These are phyloP conservation scores for Zoanthus sociatus DNA, from an alignment of 92 coral and sea anemone species.

Conservation along the genomic window DNA sequence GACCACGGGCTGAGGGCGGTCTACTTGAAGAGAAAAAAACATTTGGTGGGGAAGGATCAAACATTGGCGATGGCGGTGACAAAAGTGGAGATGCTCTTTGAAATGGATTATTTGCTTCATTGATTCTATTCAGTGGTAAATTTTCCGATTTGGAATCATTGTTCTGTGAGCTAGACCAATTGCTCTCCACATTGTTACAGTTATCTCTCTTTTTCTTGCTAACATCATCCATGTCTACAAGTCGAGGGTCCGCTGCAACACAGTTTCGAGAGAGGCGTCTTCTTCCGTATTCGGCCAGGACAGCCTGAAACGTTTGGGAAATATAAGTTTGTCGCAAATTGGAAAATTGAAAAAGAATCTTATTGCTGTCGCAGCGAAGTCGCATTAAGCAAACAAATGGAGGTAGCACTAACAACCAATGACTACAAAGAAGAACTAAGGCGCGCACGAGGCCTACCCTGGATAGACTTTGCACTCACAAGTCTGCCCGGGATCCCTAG, in stretches of 20 bases:
- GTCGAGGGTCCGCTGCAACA: slow-evolving; percentile 90
- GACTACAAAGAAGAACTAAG: no score
- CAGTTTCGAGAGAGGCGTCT: slow-evolving; percentile 90
- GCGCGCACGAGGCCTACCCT: no score
- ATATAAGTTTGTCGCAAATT: no score
- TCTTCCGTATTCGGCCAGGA: slow-evolving; percentile 94
- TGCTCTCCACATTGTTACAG: background rate
- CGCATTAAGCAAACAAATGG: no score
- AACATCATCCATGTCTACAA: slow-evolving; percentile 89
- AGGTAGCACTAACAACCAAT: no score
- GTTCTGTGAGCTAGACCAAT: background rate
- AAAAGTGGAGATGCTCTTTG: slow-evolving; percentile 33
- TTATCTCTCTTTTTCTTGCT: slow-evolving; percentile 5
- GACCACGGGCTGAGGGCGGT: slow-evolving; percentile 25
- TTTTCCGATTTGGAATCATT: slow-evolving; percentile 11
- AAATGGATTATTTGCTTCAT: background rate
- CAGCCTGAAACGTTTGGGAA: slow-evolving; percentile 65
- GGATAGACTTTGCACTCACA: no score
- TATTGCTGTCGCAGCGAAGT: no score
- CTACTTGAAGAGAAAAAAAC: background rate
- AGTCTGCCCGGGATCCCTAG: no score
- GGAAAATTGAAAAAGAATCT: no score
- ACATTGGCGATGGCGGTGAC: slow-evolving; percentile 10
- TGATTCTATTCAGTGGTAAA: background rate
- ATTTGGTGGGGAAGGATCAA: background rate